A percentile compares a stretch with the other conserved stretches of the same genome.
phyloP scores from a whole-genome alignment of 2,797 vertebrate genomes.

The Cryptoblepharus egeriae region DNA sequence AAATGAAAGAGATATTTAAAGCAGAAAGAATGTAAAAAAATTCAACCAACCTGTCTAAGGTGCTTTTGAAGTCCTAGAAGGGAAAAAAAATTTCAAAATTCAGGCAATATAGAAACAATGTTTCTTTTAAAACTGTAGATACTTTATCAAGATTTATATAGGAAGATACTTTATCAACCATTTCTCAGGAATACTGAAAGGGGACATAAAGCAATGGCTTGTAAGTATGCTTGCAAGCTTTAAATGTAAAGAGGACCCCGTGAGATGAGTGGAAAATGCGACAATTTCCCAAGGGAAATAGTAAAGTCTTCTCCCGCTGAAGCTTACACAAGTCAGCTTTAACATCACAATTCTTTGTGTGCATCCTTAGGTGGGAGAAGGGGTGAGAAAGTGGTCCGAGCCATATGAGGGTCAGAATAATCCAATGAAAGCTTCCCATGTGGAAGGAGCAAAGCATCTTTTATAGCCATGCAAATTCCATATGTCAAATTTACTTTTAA shows the following conservation, averaged over 20 bases:
- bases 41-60: conserved; percentile 75
- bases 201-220: background rate
- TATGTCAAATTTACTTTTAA: background rate
- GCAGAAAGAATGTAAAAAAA: background rate
- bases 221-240: background rate
- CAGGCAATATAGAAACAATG: background rate
- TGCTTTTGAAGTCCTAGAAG: conserved; percentile 79
- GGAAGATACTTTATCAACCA: background rate
- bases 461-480: background rate
- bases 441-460: background rate
- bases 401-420: background rate
- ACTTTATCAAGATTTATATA: too few species aligned
- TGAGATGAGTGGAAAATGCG: background rate
- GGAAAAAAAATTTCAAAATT: conserved; percentile 36
- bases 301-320: background rate
- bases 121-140: background rate
- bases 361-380: background rate
- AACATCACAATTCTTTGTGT: background rate
- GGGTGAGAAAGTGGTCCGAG: background rate
- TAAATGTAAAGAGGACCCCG: background rate
- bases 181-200: background rate
- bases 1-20: background rate
- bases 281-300: background rate
- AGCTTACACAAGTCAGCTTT: background rate
- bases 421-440: background rate